These are phyloP conservation scores for Lepus timidus DNA, from an alignment of 2,113 vertebrate genomes.

Conservation along the genomic window DNA sequence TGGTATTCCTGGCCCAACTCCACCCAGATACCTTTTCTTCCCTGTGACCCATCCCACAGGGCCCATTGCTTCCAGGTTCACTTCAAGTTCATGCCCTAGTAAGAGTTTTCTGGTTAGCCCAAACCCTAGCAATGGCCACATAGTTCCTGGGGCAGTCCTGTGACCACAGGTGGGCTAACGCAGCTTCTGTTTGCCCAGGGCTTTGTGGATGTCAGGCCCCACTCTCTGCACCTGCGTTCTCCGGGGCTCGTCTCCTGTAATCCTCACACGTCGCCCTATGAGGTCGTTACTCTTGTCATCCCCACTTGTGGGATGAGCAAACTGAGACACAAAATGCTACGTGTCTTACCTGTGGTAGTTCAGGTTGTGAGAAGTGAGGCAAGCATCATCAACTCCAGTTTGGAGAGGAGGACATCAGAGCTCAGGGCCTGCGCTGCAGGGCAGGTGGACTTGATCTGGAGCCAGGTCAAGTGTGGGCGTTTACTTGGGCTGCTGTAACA, in stretches of 20 bases:
- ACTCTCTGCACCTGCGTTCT: background rate
- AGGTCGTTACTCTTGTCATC: background rate
- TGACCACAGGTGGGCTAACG: background rate
- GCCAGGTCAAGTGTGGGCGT: accelerated
- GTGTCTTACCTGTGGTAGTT: background rate
- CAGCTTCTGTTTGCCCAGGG: accelerated
- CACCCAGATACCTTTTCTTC: background rate
- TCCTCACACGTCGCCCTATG: background rate
- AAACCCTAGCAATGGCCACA: background rate
- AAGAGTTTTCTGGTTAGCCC: background rate
- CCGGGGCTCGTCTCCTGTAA: accelerated
- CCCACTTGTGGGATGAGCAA: background rate
- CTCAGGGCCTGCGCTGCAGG: background rate
- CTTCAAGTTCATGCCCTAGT: accelerated
- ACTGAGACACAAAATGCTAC: background rate
- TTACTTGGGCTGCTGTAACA: background rate
- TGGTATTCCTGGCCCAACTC: background rate
- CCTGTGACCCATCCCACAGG: background rate
- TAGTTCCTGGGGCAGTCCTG: background rate
- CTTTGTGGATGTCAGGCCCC: accelerated
- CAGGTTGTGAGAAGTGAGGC: background rate
- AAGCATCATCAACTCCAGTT: background rate
- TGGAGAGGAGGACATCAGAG: background rate
- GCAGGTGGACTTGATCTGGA: background rate
- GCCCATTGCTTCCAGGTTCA: accelerated